A percentile compares a stretch with the other conserved stretches of the same genome.
phyloP scores from a whole-genome alignment of 2,113 vertebrate species.

The Vicugna pacos region DNA sequence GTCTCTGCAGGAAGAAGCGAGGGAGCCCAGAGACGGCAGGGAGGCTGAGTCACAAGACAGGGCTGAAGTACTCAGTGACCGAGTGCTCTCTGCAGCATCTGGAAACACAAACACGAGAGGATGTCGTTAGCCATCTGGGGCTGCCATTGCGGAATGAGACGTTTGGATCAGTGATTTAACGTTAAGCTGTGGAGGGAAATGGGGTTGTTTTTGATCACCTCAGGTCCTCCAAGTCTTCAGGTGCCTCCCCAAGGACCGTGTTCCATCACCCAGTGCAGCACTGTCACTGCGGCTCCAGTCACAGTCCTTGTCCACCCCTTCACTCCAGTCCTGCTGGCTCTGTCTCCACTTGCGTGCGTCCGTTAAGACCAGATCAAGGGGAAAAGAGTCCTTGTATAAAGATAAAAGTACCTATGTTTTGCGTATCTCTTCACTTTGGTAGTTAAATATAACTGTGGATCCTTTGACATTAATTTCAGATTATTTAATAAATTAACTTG shows the following conservation, averaged over 20 bases:
- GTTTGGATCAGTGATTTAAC: slow-evolving; percentile 17
- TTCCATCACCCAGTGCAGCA: not conserved
- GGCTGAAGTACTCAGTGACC: not conserved
- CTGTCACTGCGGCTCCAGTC: not conserved
- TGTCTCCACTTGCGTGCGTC: not conserved
- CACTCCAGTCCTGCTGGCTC: not conserved
- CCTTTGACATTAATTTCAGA: not conserved
- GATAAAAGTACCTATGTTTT: not conserved
- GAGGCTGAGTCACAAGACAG: slow-evolving; percentile 19
- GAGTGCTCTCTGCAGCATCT: not conserved
- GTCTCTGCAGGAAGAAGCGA: not conserved
- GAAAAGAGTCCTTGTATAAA: not conserved
- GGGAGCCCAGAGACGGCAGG: not conserved
- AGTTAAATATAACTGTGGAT: slow-evolving; percentile 2
- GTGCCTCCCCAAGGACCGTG: not conserved
- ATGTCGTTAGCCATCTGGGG: not conserved
- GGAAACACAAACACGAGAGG: not conserved
- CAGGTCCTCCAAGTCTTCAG: not conserved
- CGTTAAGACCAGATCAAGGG: not conserved
- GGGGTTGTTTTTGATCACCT: not conserved
- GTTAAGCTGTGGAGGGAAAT: not conserved
- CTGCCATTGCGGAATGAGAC: not conserved
- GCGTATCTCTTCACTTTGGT: slow-evolving; percentile 29
- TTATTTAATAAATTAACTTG: slow-evolving; percentile 43
- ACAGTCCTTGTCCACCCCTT: not conserved